phyloP scores from a whole-genome alignment of 2,888 invertebrate species.

The Apamea monoglypha region DNA sequence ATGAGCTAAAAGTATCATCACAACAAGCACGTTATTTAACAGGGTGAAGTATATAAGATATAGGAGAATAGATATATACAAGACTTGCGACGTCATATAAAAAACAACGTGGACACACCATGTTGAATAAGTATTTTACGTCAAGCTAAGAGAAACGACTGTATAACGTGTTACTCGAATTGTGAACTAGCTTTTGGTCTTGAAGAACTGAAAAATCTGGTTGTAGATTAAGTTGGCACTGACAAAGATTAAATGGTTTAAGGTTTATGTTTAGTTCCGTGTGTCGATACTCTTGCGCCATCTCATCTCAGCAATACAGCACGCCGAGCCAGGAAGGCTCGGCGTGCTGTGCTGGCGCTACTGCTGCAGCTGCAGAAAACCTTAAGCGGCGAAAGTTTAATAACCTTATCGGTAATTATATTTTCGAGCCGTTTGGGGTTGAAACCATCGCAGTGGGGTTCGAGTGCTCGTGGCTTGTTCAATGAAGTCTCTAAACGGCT shows the following conservation, averaged over 20 bases:
- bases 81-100: conserved; percentile 4
- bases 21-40: conserved; percentile 1
- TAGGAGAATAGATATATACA: conserved; percentile 16
- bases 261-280: too few species aligned
- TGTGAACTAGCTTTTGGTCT: neutral
- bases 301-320: too few species aligned
- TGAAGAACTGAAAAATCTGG: neutral
- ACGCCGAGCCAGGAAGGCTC: too few species aligned
- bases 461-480: neutral
- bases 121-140: neutral
- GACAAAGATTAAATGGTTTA: neutral
- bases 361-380: neutral
- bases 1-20: neutral
- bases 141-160: neutral
- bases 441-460: neutral
- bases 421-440: neutral
- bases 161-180: conserved; percentile 14
- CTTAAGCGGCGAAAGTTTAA: neutral
- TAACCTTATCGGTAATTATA: neutral
- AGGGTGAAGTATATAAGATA: neutral
- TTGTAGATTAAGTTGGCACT: neutral
- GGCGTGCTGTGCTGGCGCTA: neutral
- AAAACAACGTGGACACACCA: neutral
- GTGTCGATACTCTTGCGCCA: too few species aligned
- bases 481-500: neutral